These are phyloP conservation scores for Catostomus latipinnis DNA, from an alignment of 2,797 vertebrate species.

Conservation along the genomic window DNA sequence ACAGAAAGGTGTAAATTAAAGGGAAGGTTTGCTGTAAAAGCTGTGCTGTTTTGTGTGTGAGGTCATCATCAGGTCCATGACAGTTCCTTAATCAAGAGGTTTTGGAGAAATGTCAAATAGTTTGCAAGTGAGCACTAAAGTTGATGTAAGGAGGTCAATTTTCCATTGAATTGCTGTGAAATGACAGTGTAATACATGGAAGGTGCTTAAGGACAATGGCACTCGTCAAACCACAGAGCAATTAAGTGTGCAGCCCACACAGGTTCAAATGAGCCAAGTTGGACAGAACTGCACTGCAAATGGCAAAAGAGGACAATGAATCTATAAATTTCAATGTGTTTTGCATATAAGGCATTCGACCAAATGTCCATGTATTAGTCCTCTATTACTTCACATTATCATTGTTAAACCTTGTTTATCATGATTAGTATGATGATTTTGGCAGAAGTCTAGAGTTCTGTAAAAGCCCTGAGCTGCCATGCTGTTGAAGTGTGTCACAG, in stretches of 20 bases:
- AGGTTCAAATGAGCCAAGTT: conserved; percentile 11
- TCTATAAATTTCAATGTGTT: neutral
- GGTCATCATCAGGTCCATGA: conserved; percentile 39
- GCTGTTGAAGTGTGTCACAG: conserved; percentile 50
- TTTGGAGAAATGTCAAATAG: conserved; percentile 51
- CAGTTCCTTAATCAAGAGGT: conserved; percentile 30
- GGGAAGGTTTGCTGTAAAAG: conserved; percentile 1
- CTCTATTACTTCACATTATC: conserved; percentile 5
- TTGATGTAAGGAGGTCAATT: conserved; percentile 50
- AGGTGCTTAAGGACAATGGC: conserved; percentile 43
- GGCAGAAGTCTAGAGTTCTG: conserved; percentile 29
- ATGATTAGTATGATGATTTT: conserved; percentile 35
- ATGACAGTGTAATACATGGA: conserved; percentile 40
- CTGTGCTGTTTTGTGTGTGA: conserved; percentile 18
- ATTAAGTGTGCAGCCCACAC: conserved; percentile 39
- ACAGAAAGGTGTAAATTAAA: neutral
- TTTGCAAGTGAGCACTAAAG: conserved; percentile 50
- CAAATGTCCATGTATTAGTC: conserved; percentile 9
- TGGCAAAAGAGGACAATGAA: conserved; percentile 22
- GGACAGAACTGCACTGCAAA: conserved; percentile 10
- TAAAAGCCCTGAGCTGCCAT: conserved; percentile 18
- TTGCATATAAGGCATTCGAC: conserved; percentile 23
- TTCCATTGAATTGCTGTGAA: conserved; percentile 37
- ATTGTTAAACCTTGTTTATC: conserved; percentile 13
- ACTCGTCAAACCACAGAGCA: conserved; percentile 30